Evolutionary conservation across 2,797 vertebrate genomes (phyloP).

Genomic region (Hippocampus kuda): DNA sequence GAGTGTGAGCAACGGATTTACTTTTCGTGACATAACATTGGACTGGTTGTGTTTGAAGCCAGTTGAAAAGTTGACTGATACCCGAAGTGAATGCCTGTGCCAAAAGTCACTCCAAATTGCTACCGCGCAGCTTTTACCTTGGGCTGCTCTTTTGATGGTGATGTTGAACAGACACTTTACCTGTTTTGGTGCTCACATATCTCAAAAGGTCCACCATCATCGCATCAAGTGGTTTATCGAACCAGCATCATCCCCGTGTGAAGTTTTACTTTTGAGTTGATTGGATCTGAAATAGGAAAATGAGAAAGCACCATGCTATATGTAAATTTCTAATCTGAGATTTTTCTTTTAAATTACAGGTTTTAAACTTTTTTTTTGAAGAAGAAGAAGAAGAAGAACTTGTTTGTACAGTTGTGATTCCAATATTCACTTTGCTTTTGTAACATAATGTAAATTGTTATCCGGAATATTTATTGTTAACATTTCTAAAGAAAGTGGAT

Average conservation of each 20-base stretch:
- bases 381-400: constrained; percentile 31
- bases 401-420: constrained; percentile 66
- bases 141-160: not conserved
- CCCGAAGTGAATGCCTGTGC: not conserved
- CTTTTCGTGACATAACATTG: not conserved
- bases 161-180: not conserved
- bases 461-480: constrained; percentile 94
- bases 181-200: not conserved
- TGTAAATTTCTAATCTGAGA: not conserved
- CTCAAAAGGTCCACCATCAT: not conserved
- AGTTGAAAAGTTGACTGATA: constrained; percentile 1
- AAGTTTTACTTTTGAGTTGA: not conserved
- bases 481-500: constrained; percentile 71
- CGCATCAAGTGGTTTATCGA: not conserved
- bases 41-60: not conserved
- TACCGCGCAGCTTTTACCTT: not conserved
- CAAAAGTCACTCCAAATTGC: constrained; percentile 5
- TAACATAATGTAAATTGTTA: constrained; percentile 92
- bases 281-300: not conserved
- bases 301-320: not conserved
- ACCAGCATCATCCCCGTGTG: not conserved
- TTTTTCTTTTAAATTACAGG: not conserved
- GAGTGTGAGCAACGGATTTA: not conserved
- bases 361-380: constrained; percentile 27
- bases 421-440: constrained; percentile 82